A percentile compares a stretch with the other conserved stretches of the same genome.
phyloP scores from a whole-genome alignment of 2,888 invertebrate species.

The Macrosiphum euphorbiae region DNA sequence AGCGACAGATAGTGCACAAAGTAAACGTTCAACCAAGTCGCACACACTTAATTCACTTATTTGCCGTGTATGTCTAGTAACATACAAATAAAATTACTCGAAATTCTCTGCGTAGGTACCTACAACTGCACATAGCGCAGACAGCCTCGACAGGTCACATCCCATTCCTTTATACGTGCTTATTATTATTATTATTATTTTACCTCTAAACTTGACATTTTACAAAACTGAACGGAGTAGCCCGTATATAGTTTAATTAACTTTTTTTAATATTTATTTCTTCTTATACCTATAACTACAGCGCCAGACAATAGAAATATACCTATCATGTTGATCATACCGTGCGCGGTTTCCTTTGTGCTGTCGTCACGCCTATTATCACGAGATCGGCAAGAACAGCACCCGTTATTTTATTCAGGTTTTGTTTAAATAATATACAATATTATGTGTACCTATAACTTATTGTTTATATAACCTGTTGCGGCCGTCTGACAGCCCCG shows the following conservation, averaged over 20 bases:
- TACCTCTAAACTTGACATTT: neutral
- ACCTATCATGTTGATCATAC: neutral
- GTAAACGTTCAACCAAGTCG: neutral
- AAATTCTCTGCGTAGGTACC: neutral
- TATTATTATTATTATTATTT: neutral
- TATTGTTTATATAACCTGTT: slow-evolving; percentile 13
- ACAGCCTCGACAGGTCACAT: neutral
- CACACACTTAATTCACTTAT: slow-evolving; percentile 11
- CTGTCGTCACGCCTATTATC: slow-evolving; percentile 12
- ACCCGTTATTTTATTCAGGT: slow-evolving; percentile 17
- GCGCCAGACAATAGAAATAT: neutral
- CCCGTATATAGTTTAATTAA: neutral
- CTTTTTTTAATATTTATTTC: neutral
- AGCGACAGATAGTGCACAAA: neutral
- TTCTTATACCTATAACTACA: neutral
- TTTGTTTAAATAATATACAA: neutral
- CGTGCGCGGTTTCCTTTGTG: slow-evolving; percentile 13
- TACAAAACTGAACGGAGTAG: neutral
- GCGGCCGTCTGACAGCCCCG: neutral
- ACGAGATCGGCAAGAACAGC: slow-evolving; percentile 7
- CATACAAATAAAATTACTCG: neutral
- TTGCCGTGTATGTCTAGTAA: neutral
- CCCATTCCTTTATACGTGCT: neutral
- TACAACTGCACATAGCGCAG: neutral
- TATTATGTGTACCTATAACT: slow-evolving; percentile 9